Percentiles rank a stretch among this genome's conserved stretches.
Evolutionary conservation across 2,113 vertebrate species (phyloP).

Genomic region (Oplegnathus fasciatus): DNA sequence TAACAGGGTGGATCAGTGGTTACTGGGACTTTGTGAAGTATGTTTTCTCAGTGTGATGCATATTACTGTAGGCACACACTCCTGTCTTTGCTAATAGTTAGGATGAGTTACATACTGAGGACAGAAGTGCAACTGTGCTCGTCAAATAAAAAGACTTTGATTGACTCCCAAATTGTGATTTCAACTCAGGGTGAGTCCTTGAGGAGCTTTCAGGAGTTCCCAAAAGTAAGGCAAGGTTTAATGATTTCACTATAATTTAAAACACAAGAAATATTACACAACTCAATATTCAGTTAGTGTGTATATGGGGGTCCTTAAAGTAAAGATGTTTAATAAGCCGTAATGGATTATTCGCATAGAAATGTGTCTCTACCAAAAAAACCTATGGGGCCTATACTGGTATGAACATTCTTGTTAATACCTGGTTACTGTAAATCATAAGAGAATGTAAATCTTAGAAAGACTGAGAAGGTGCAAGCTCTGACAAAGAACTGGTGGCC

Average conservation of each 20-base stretch:
- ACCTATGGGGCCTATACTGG: not conserved
- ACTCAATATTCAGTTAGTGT: not conserved
- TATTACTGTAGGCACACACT: not conserved
- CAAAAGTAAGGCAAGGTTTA: not conserved
- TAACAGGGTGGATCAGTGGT: not conserved
- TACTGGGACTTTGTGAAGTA: not conserved
- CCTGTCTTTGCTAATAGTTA: not conserved
- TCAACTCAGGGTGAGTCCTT: not conserved
- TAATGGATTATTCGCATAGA: conserved; percentile 9
- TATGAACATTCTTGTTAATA: not conserved
- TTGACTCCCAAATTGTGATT: not conserved
- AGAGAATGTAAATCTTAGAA: not conserved
- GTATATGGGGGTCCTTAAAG: not conserved
- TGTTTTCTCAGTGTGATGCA: not conserved
- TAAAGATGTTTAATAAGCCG: not conserved
- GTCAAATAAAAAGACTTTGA: not conserved
- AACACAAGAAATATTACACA: not conserved
- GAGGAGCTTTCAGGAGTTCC: not conserved
- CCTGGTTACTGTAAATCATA: not conserved
- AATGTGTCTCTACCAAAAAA: not conserved
- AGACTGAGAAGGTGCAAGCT: not conserved
- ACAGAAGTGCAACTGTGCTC: not conserved
- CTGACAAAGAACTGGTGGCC: not conserved
- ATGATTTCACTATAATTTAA: not conserved
- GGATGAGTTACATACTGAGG: not conserved